Evolutionary conservation across 2,888 invertebrate species (phyloP).

Genomic region (Sicus ferrugineus): DNA sequence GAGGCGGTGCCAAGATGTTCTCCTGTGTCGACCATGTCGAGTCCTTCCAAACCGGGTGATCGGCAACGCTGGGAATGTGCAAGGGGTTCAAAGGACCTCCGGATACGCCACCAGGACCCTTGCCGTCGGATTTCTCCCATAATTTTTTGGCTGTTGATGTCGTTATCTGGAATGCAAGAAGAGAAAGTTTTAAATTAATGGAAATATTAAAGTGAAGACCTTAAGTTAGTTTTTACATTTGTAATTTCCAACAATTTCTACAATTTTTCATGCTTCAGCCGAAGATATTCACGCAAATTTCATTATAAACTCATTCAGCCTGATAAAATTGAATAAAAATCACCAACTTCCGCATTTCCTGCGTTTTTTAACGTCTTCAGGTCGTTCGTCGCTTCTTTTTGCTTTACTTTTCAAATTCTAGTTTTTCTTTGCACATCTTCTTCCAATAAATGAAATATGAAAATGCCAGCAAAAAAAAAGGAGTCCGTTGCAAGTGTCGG

Average conservation of each 20-base stretch:
- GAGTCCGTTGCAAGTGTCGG: neutral
- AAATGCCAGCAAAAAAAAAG: neutral
- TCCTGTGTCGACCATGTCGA: slow-evolving; percentile 91
- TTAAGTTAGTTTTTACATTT: too few relatives aligned
- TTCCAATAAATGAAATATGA: neutral
- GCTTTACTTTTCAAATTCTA: neutral
- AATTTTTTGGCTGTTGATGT: slow-evolving; percentile 93
- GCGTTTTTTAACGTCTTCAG: neutral
- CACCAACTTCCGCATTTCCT: neutral
- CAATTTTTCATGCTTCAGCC: too few relatives aligned
- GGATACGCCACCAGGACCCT: slow-evolving; percentile 71
- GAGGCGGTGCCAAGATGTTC: slow-evolving; percentile 80
- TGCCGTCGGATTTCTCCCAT: slow-evolving; percentile 86
- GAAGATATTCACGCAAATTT: neutral
- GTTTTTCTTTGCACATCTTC: neutral
- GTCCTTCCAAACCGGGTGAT: slow-evolving; percentile 87
- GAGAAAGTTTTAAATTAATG: neutral
- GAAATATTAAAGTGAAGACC: neutral
- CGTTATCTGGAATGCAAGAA: slow-evolving; percentile 73
- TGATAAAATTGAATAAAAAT: neutral
- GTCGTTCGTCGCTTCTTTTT: neutral
- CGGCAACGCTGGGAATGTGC: slow-evolving; percentile 70
- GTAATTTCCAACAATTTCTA: too few relatives aligned
- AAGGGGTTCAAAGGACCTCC: slow-evolving; percentile 77
- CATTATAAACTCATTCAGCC: too few relatives aligned